Evolutionary conservation across 2,797 vertebrate species (phyloP).

Genomic region (Argya squamiceps): DNA sequence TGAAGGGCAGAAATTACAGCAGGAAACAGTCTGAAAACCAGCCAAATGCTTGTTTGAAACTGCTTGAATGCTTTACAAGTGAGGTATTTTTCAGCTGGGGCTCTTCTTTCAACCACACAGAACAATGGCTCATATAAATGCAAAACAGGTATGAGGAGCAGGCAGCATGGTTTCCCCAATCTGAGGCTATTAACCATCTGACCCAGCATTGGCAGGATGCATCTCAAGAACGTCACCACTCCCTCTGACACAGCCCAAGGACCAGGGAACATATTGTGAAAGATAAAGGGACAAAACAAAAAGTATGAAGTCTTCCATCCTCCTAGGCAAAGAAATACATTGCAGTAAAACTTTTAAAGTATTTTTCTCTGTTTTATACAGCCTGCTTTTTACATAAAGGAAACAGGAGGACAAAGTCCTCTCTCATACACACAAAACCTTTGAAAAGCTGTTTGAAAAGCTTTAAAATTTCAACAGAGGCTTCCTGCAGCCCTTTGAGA

Average conservation of each 20-base stretch:
- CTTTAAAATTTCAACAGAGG: conserved; percentile 62
- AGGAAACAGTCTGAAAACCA: conserved; percentile 24
- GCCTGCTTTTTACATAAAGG: conserved; percentile 35
- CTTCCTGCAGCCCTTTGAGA: conserved; percentile 62
- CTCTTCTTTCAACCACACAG: background rate
- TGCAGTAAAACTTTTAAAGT: conserved; percentile 16
- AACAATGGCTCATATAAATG: conserved; percentile 69
- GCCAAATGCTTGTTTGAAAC: conserved; percentile 16
- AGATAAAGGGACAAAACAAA: conserved; percentile 19
- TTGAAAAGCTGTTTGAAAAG: conserved; percentile 64
- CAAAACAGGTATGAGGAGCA: conserved; percentile 54
- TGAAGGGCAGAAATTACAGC: conserved; percentile 20
- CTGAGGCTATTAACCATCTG: conserved; percentile 63
- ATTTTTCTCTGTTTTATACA: conserved; percentile 20
- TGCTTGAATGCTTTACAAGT: conserved; percentile 4
- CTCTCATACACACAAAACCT: background rate
- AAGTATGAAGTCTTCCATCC: background rate
- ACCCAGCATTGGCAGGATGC: conserved; percentile 47
- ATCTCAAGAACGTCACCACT: conserved; percentile 1
- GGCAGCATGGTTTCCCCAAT: conserved; percentile 43
- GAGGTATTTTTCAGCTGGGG: conserved; percentile 33
- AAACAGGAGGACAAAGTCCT: conserved; percentile 31
- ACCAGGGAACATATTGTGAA: background rate
- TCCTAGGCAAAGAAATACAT: background rate
- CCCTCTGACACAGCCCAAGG: background rate